Evolutionary conservation across 2,888 invertebrate genomes (phyloP), one percentile per base, ranked within the genome.

Genomic region (Tetrapedia diversipes): DNA sequence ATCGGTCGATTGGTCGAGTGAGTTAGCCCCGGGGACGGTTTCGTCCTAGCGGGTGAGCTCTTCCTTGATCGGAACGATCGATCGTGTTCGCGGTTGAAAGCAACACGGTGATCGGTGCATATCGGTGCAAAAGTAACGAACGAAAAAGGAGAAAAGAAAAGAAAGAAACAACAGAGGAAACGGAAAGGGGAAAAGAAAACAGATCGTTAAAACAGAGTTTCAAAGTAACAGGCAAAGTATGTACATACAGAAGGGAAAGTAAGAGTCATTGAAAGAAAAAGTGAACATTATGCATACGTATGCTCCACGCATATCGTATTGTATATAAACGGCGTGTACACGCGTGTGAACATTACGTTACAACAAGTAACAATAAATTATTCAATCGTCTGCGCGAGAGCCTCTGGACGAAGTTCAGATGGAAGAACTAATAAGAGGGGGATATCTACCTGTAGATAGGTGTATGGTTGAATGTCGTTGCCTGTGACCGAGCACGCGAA

Each of bases 401-500:
- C 71, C 79, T 77, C 29, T 70, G 78, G 80, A 77, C 79, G 70
- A 84, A 80, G 82, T 83, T 82, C 76, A 82, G 84, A 86, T 77
- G 84, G 84, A 86, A 86, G 85, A 88, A 86, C 87, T 85, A 89
- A 88, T 84, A 87, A 87, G 87, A 79, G 84, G 82, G 77, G 87
- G 86, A 89, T 91, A 91, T 91, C 90, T 97, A 98, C 98, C 98
- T 97, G 98, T 98, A 93, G 97, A 96, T 92, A 98, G 96, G 93
- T 96, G 96, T 94, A 97, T 97, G 94, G 97, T 97, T 94, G 96
- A 96, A 94, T 96, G 96, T 93, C 96, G 96, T 94, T 98, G 98
- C 93, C 97, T 96, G 94, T 98, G 97, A 93, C 98, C 98, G 93
- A 98, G 96, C 92, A 98, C 97, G 93, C 97, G 96, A 95, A 98